These are phyloP conservation scores for Piscicola geometra DNA, from an alignment of 2,888 invertebrate genomes.

Conservation along the genomic window DNA sequence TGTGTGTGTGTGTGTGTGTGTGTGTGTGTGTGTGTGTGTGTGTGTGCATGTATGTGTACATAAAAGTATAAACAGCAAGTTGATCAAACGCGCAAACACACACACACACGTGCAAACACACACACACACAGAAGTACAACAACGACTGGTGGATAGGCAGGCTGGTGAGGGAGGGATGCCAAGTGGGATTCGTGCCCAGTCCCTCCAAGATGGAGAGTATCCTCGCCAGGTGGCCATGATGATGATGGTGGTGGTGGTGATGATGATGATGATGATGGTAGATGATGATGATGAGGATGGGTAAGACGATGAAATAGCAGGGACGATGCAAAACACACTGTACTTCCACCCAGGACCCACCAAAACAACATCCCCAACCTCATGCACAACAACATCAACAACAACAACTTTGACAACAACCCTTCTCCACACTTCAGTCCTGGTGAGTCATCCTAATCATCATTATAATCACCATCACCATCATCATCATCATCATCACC, in stretches of 20 bases:
- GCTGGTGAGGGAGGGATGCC: slow-evolving; percentile 93
- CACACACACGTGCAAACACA: too few relatives aligned
- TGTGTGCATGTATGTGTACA: neutral
- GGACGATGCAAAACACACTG: too few relatives aligned
- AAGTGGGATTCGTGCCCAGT: slow-evolving; percentile 98
- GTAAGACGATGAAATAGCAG: too few relatives aligned
- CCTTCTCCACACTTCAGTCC: neutral
- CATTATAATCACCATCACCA: too few relatives aligned
- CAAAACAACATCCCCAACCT: neutral
- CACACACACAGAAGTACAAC: slow-evolving; percentile 84
- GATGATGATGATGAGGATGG: too few relatives aligned
- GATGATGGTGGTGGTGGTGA: too few relatives aligned
- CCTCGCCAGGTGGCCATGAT: slow-evolving; percentile 13
- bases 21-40: neutral
- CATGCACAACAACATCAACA: slow-evolving; percentile 6
- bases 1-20: too few relatives aligned
- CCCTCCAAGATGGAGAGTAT: slow-evolving; percentile 71
- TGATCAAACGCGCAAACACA: too few relatives aligned
- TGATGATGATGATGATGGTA: too few relatives aligned
- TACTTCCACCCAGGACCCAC: too few relatives aligned
- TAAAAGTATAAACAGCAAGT: too few relatives aligned
- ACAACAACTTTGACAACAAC: neutral
- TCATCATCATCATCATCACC: too few relatives aligned
- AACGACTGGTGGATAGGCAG: slow-evolving; percentile 99
- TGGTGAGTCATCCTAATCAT: neutral